These are phyloP conservation scores for Acropternis orthonyx DNA, from an alignment of 2,797 vertebrate genomes.

Conservation along the genomic window DNA sequence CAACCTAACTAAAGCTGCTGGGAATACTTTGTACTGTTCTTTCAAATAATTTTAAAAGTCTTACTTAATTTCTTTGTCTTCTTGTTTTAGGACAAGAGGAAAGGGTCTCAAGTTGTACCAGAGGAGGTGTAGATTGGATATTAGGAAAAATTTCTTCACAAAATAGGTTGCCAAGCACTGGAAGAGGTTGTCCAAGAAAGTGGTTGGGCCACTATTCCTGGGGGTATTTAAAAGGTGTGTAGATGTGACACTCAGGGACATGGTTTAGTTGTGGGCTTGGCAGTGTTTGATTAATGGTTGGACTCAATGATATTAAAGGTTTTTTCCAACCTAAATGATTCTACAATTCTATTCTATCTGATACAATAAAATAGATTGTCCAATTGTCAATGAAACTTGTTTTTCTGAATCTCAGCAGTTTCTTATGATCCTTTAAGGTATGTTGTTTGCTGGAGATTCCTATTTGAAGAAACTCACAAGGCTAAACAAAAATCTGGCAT, in stretches of 20 bases:
- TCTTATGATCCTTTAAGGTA: not conserved
- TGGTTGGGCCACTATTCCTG: not conserved
- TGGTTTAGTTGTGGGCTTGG: not conserved
- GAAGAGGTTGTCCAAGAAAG: not conserved
- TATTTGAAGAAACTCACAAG: not conserved
- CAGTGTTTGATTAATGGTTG: not conserved
- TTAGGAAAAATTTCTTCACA: not conserved
- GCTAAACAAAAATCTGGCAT: not conserved
- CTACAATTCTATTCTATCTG: not conserved
- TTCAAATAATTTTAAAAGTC: not conserved
- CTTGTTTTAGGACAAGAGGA: not conserved
- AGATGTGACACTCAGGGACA: not conserved
- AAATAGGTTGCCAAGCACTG: not conserved
- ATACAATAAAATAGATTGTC: not conserved
- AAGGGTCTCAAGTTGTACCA: not conserved
- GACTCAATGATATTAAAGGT: not conserved
- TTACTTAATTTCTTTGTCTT: not conserved
- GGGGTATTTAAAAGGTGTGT: not conserved
- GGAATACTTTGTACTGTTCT: not conserved
- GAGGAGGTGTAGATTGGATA: not conserved
- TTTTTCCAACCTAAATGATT: not conserved
- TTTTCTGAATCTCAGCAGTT: not conserved
- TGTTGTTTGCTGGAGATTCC: not conserved
- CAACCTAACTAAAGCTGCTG: not conserved
- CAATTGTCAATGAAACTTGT: not conserved